These are phyloP conservation scores for Hydropotes inermis DNA, from an alignment of 2,113 vertebrate species.

Conservation along the genomic window DNA sequence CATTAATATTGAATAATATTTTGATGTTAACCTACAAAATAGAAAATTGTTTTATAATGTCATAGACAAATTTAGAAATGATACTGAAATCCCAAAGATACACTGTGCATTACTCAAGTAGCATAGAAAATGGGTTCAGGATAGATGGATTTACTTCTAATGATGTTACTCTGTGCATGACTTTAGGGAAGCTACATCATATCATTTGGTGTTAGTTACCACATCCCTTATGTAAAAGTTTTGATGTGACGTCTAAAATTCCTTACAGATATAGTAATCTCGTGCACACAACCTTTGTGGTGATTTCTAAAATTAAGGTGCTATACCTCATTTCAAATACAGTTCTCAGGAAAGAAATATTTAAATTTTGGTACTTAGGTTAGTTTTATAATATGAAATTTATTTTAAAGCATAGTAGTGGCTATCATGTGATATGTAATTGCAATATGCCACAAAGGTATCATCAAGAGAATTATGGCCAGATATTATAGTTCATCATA, in stretches of 20 bases:
- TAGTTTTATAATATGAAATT: neutral
- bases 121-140: neutral
- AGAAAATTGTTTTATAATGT: neutral
- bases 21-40: neutral
- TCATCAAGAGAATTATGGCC: rapidly evolving
- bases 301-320: neutral
- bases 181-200: neutral
- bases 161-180: neutral
- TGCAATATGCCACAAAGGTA: neutral
- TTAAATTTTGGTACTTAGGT: neutral
- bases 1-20: neutral
- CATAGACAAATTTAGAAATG: neutral
- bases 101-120: neutral
- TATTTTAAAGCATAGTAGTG: neutral
- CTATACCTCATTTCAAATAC: neutral
- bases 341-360: neutral
- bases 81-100: neutral
- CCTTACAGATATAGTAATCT: neutral
- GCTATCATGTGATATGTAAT: neutral
- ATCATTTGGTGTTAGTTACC: neutral
- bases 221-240: neutral
- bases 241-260: neutral
- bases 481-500: neutral
- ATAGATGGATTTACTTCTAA: neutral
- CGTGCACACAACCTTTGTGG: neutral